phyloP scores from a whole-genome alignment of 2,888 invertebrate species.

The Eueremaeus valkanovi region DNA sequence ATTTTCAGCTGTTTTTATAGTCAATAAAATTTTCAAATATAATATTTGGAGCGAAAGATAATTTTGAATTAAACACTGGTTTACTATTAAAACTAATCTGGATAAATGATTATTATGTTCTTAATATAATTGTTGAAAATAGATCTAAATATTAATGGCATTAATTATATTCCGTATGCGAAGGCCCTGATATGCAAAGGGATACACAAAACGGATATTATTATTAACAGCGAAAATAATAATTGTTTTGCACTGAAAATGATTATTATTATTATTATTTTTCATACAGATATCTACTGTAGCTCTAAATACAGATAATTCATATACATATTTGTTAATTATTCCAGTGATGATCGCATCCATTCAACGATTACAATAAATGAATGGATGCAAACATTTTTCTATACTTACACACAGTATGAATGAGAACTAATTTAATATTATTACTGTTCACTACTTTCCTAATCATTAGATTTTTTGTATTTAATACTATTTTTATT shows the following conservation, averaged over 20 bases:
- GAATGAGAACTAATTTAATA: background rate
- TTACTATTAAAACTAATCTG: no score
- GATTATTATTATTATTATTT: background rate
- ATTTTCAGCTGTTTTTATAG: no score
- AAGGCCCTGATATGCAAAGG: background rate
- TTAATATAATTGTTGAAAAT: background rate
- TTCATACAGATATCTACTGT: background rate
- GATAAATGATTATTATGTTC: no score
- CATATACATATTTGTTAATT: constrained; percentile 2
- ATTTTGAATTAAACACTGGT: no score
- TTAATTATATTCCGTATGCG: constrained; percentile 7
- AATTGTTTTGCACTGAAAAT: background rate
- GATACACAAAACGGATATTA: background rate
- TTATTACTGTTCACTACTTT: no score
- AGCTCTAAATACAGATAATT: background rate
- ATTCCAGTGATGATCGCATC: background rate
- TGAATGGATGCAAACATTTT: background rate
- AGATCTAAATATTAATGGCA: background rate
- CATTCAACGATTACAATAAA: background rate
- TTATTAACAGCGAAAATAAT: background rate
- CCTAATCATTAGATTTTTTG: no score
- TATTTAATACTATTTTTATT: background rate
- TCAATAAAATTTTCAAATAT: no score
- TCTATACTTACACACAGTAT: background rate
- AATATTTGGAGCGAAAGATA: no score